A percentile compares a stretch with the other conserved stretches of the same genome.
Evolutionary conservation across 2,888 invertebrate species (phyloP).

Genomic region (Cataglyphis albicans): DNA sequence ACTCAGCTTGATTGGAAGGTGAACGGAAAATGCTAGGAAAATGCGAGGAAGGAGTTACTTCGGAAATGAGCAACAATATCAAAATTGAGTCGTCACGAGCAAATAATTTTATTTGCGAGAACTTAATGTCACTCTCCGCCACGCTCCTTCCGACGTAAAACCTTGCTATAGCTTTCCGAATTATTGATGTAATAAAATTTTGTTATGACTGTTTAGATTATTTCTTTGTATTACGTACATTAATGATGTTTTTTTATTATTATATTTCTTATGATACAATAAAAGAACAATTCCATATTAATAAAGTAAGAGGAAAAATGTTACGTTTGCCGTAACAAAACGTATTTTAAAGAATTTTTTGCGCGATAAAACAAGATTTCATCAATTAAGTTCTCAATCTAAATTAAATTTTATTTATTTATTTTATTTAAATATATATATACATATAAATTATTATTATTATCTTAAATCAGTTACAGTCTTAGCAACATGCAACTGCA

Average conservation of each 20-base stretch:
- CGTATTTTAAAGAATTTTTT: slow-evolving; percentile 4
- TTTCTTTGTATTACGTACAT: not conserved
- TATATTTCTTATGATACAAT: not conserved
- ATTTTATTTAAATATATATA: not conserved
- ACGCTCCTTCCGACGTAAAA: not conserved
- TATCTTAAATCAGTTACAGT: not conserved
- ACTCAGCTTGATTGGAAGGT: slow-evolving; percentile 22
- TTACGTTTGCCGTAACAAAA: not conserved
- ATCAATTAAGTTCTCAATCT: no score
- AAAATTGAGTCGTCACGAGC: not conserved
- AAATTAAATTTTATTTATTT: not conserved
- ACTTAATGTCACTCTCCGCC: not conserved
- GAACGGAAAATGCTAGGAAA: not conserved
- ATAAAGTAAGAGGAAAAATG: not conserved
- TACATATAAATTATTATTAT: not conserved
- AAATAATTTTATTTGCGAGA: slow-evolving; percentile 31
- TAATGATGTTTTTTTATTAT: not conserved
- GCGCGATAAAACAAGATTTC: not conserved
- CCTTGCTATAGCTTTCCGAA: not conserved
- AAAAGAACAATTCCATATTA: slow-evolving; percentile 1
- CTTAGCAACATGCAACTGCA: not conserved
- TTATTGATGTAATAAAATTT: not conserved
- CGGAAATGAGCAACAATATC: slow-evolving; percentile 14
- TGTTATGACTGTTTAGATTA: slow-evolving; percentile 10
- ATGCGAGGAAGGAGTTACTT: not conserved